phyloP scores from a whole-genome alignment of 2,888 invertebrate species.

The Chloroclysta siterata region DNA sequence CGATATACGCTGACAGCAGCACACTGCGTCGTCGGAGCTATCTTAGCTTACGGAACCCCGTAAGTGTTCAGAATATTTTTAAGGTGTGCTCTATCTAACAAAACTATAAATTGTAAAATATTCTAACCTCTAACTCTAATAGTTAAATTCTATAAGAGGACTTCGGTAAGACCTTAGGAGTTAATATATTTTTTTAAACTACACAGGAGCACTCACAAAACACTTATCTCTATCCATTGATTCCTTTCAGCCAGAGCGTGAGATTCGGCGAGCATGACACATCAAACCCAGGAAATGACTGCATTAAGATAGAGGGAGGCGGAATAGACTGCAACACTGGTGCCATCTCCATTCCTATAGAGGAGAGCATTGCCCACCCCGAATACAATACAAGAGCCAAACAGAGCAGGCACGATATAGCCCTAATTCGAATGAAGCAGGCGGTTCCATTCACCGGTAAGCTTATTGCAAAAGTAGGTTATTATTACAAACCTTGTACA shows the following conservation, averaged over 20 bases:
- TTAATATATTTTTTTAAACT: no score
- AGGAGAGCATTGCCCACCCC: conserved; percentile 66
- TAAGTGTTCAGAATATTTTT: conserved; percentile 7
- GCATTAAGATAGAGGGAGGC: conserved; percentile 55
- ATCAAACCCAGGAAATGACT: conserved; percentile 62
- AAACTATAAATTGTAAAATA: no score
- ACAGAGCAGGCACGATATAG: conserved; percentile 70
- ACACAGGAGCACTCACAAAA: no score
- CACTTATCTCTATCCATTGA: neutral
- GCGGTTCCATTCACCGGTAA: conserved; percentile 71
- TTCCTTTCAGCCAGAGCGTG: conserved; percentile 50
- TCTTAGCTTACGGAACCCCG: conserved; percentile 19
- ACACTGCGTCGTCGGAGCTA: conserved; percentile 1
- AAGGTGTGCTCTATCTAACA: neutral
- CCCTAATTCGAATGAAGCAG: conserved; percentile 68
- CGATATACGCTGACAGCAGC: conserved; percentile 27
- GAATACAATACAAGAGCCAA: conserved; percentile 57
- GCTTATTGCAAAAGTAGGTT: conserved; percentile 3
- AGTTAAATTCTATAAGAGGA: no score
- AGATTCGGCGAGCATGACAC: conserved; percentile 79
- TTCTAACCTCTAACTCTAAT: no score
- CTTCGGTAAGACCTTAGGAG: no score
- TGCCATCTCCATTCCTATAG: conserved; percentile 63
- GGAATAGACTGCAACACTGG: conserved; percentile 71
- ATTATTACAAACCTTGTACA: no score